Conservation (phyloP, 1,140 invertebrate genomes). For the Euschistus heros region DNA sequence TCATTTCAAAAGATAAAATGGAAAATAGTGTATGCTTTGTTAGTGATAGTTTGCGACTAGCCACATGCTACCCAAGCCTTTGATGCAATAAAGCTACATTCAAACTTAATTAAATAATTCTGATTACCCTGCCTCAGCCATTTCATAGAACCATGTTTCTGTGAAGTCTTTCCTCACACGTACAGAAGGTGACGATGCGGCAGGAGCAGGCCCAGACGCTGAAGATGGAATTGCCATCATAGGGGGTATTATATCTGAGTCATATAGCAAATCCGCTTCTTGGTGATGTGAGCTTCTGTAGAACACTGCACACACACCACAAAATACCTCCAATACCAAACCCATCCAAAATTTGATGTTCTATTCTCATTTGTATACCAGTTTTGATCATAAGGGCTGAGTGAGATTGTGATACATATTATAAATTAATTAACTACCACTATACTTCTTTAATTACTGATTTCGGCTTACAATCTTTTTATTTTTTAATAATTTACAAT, state of each 20-base stretch:
- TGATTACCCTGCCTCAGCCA: conserved; percentile 44
- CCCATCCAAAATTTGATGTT: neutral
- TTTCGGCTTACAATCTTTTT: too few species aligned
- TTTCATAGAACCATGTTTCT: conserved; percentile 54
- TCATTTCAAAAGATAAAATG: too few species aligned
- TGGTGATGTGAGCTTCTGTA: neutral
- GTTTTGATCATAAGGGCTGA: too few species aligned
- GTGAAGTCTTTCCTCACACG: conserved; percentile 48
- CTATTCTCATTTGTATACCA: too few species aligned
- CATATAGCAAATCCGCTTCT: conserved; percentile 2
- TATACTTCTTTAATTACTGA: too few species aligned
- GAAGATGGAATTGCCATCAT: neutral
- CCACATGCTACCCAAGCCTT: neutral
- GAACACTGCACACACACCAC: conserved; percentile 9
- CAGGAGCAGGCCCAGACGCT: neutral
- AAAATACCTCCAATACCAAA: conserved; percentile 7
- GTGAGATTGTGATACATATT: too few species aligned
- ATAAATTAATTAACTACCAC: too few species aligned
- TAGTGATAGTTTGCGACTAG: too few species aligned
- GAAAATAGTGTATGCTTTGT: too few species aligned
- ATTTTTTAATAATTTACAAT: too few species aligned
- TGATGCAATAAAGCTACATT: neutral
- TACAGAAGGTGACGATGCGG: neutral
- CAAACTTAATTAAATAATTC: conserved; percentile 12
- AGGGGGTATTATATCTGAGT: neutral